Conservation (phyloP, 2,113 vertebrate genomes). For the Myiopsitta monachus region DNA sequence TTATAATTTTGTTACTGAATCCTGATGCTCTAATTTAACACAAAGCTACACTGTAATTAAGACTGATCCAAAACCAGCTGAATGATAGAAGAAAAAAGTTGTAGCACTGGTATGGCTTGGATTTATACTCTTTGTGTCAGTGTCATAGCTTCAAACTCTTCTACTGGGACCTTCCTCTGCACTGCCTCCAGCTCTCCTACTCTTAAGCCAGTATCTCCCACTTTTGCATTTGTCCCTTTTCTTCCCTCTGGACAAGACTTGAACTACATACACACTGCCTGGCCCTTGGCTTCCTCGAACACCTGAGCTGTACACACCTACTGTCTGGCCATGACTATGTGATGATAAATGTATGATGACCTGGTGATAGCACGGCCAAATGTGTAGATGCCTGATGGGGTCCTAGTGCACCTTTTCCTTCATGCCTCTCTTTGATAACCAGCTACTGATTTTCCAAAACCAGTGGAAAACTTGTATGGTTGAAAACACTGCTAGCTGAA, state of each 20-base stretch:
- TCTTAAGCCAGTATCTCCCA: not conserved
- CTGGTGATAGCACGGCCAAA: not conserved
- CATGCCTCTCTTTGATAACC: not conserved
- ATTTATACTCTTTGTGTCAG: not conserved
- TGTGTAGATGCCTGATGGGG: not conserved
- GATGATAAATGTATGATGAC: not conserved
- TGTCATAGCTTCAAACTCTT: not conserved
- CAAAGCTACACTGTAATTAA: not conserved
- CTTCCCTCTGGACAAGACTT: not conserved
- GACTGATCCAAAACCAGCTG: not conserved
- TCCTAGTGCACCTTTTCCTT: not conserved
- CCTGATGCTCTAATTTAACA: not conserved
- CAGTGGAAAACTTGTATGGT: not conserved
- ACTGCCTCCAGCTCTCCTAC: not conserved
- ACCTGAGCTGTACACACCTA: not conserved
- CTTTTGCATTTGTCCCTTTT: not conserved
- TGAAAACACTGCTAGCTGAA: not conserved
- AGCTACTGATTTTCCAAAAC: not conserved
- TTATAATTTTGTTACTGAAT: not conserved
- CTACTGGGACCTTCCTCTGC: not conserved
- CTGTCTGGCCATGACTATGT: no score
- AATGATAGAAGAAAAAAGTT: not conserved
- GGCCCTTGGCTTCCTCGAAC: not conserved
- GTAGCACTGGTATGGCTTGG: not conserved
- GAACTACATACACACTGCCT: not conserved